Percentiles rank a stretch among this genome's conserved stretches.
These are phyloP conservation scores for Bursaphelenchus mucronatus DNA, from an alignment of 1,140 invertebrate species.

Conservation along the genomic window DNA sequence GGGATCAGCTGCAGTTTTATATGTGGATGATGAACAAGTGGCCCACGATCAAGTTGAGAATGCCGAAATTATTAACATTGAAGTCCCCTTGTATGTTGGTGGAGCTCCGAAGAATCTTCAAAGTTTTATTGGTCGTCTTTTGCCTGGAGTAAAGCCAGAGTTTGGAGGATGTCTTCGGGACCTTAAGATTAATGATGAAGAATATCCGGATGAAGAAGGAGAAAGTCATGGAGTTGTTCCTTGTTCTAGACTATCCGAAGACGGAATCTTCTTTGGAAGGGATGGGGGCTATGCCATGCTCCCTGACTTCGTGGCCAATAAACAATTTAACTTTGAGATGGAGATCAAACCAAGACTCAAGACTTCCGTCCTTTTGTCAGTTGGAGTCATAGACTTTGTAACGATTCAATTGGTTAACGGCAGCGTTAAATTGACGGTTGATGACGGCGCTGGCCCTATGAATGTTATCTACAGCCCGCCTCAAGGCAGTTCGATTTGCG, in stretches of 20 bases:
- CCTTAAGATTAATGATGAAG: conserved; percentile 70
- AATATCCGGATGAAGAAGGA: conserved; percentile 66
- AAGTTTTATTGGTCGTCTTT: conserved; percentile 24
- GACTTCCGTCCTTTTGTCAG: conserved; percentile 71
- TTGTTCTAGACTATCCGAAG: conserved; percentile 77
- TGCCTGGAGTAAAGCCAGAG: conserved; percentile 65
- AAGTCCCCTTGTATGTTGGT: conserved; percentile 43
- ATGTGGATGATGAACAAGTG: conserved; percentile 66
- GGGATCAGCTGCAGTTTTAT: conserved; percentile 58
- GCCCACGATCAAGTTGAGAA: conserved; percentile 27
- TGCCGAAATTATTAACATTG: conserved; percentile 37
- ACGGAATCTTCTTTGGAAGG: conserved; percentile 80
- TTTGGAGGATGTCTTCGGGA: conserved; percentile 83
- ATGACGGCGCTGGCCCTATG: conserved; percentile 77
- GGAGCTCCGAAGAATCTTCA: conserved; percentile 40
- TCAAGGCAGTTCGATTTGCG: conserved; percentile 73
- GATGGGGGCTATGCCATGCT: conserved; percentile 69
- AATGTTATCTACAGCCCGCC: conserved; percentile 71
- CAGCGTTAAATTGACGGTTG: conserved; percentile 71
- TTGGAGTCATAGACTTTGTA: conserved; percentile 77
- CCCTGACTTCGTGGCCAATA: conserved; percentile 64
- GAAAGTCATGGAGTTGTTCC: conserved; percentile 68
- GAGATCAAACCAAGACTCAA: conserved; percentile 80
- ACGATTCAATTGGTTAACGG: conserved; percentile 83
- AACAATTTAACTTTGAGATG: conserved; percentile 74